Conservation (phyloP, 2,797 vertebrate genomes). For the Caiman crocodilus region DNA sequence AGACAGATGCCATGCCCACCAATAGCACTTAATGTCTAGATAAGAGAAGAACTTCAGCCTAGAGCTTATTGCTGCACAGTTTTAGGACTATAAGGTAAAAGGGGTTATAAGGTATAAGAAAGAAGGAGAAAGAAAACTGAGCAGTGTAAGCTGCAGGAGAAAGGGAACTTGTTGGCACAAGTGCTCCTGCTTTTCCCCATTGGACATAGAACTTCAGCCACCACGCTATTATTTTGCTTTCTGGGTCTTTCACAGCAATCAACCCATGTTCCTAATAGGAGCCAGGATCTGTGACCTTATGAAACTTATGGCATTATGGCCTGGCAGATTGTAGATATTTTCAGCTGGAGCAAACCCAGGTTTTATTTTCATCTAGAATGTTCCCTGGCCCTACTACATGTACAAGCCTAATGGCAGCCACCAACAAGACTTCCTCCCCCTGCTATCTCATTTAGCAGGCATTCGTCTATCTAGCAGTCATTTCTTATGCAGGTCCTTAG, state of each 20-base stretch:
- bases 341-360: conserved; percentile 66
- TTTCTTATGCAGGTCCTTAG: conserved; percentile 72
- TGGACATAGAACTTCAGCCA: conserved; percentile 22
- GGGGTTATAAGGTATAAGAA: not conserved
- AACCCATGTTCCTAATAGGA: conserved; percentile 60
- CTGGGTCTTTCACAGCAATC: not conserved
- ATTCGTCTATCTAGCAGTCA: conserved; percentile 70
- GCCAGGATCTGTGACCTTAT: conserved; percentile 69
- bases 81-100: not conserved
- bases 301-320: conserved; percentile 69
- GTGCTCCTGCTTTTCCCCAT: conserved; percentile 12
- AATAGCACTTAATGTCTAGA: not conserved
- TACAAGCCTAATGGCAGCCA: conserved; percentile 67
- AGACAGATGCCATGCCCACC: not conserved
- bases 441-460: conserved; percentile 66
- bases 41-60: not conserved
- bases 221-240: conserved; percentile 53
- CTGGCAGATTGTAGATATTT: conserved; percentile 66
- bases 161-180: not conserved
- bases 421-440: conserved; percentile 73
- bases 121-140: not conserved
- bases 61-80: not conserved
- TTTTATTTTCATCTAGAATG: conserved; percentile 77
- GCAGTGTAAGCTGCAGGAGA: rapidly evolving
- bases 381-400: conserved; percentile 73